phyloP scores from a whole-genome alignment of 2,113 vertebrate species.

The Pionites leucogaster region DNA sequence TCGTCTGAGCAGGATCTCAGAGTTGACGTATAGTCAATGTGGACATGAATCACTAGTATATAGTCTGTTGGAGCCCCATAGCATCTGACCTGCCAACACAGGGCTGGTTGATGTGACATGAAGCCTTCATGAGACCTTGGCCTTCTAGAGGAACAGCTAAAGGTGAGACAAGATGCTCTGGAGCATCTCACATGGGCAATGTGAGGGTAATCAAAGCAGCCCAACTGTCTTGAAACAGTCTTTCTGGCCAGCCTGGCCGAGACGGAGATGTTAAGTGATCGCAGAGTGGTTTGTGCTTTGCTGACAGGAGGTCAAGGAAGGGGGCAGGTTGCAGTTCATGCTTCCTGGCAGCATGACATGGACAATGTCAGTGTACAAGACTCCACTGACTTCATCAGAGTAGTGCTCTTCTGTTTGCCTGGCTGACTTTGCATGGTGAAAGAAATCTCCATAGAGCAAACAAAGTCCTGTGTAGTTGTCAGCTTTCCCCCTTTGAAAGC shows the following conservation, averaged over 20 bases:
- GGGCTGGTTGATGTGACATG: not conserved
- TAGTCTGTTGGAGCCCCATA: not conserved
- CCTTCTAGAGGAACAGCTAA: not conserved
- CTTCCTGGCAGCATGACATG: not conserved
- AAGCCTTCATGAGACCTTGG: not conserved
- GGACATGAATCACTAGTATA: not conserved
- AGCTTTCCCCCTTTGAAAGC: not conserved
- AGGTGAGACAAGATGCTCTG: not conserved
- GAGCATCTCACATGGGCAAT: fast-evolving
- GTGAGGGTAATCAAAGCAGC: not conserved
- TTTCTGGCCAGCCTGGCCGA: not conserved
- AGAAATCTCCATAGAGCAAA: not conserved
- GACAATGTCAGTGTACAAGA: not conserved
- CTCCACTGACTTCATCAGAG: not conserved
- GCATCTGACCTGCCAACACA: not conserved
- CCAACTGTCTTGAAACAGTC: not conserved
- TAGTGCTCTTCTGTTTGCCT: not conserved
- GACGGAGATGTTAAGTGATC: not conserved
- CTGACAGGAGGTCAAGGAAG: not conserved
- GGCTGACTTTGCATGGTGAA: not conserved
- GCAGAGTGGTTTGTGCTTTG: not conserved
- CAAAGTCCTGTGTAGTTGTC: not conserved
- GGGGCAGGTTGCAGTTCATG: not conserved
- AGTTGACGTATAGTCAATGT: not conserved
- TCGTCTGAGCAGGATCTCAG: not conserved